Base-by-base conservation (phyloP, 2,888 invertebrate genomes). In the Anticlea derivata region DNA sequence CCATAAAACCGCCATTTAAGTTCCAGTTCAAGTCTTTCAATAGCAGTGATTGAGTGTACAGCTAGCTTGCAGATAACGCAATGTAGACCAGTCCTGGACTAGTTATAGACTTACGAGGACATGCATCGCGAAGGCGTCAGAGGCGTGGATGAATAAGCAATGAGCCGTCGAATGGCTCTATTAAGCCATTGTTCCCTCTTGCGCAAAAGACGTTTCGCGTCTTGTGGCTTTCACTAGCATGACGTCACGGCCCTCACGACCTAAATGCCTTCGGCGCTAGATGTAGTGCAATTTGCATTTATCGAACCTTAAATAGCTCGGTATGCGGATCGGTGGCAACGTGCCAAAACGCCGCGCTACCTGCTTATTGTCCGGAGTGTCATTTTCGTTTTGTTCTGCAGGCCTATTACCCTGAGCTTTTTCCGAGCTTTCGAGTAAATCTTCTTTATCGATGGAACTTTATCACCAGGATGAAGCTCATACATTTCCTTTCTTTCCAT, bases 101-200 rank as follows among this genome's bases (percentile, higher is more conserved):
- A 65, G 65, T 63, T 68, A 64, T 66, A 65, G 70, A 63, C 59
- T 70, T 71, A 72, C 72, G 75, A 86, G 82, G 83, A 83, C 81
- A 85, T 82, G 78, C 79, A 82, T 84, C 80, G 80, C 77, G 81
- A 78, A 83, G 89, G 88, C 83, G 86, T 86, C 78, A 71, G 76
- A 83, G 90, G 90, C 88, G 90, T 88, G 85, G 83, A 88, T 86
- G 88, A 88, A 90, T 90, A 87, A 80, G 86, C 86, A 89, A 89
- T 88, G 88, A 87, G 81, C 80, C 82, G 77, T 78, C 83, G 85
- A 89, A 90, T 87, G 87, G 79, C 90, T 90, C 84, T 90, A 90
- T 90, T 90, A 89, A 79, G 66, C 86, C 79, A 88, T 89, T 88
- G 88, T 88, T 88, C 83, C 76, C 68, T 67, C 64, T 88, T 90